These are phyloP conservation scores for Listronotus oregonensis DNA, from an alignment of 1,140 invertebrate genomes.

Conservation along the genomic window DNA sequence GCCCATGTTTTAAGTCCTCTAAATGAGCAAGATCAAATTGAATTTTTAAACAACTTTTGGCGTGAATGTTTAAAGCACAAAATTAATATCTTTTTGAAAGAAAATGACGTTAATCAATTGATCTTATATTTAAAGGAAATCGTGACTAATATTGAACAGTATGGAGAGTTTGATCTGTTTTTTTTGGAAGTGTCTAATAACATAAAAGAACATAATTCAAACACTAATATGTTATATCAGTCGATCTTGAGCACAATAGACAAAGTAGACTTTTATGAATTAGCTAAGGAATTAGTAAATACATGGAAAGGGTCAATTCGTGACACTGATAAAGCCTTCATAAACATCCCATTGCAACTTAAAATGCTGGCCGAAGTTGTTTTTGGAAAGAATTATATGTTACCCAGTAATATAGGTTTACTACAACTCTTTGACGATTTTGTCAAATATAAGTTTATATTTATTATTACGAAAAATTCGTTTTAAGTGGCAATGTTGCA, in stretches of 20 bases:
- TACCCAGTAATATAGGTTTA: neutral
- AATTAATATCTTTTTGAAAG: neutral
- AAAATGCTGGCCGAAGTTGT: slow-evolving; percentile 7
- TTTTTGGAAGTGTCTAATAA: neutral
- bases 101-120: neutral
- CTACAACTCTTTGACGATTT: neutral
- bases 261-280: too few species aligned
- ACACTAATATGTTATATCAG: too few species aligned
- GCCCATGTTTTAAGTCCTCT: slow-evolving; percentile 1
- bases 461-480: neutral
- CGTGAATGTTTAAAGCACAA: neutral
- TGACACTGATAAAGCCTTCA: neutral
- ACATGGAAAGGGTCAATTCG: too few species aligned
- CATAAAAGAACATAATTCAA: neutral
- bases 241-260: too few species aligned
- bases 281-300: too few species aligned
- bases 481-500: neutral
- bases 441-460: neutral
- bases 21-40: slow-evolving; percentile 2
- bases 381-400: neutral
- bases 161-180: neutral
- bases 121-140: neutral
- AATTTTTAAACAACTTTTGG: slow-evolving; percentile 7
- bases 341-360: neutral
- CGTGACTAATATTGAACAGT: neutral